Evolutionary conservation across 2,888 invertebrate genomes (phyloP), one percentile per base, ranked within the genome.

Genomic region (Oligia strigilis): DNA sequence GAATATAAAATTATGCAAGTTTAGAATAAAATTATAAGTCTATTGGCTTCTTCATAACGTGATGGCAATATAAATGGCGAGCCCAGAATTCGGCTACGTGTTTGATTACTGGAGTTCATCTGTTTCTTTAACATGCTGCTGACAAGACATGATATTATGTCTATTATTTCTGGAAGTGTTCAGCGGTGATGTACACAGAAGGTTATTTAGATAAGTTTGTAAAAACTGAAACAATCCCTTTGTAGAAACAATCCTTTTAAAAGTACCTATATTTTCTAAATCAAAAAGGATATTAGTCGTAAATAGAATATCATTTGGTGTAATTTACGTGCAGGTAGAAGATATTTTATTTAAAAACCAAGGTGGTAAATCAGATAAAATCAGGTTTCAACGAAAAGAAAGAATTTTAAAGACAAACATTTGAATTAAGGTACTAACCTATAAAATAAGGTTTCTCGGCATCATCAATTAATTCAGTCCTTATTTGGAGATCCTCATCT

Each of bases 401-500:
- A 4, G 9, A 55, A 55, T 36, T 17, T 4, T 13, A 17, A 0
- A 17, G 0, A 19, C 23, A 67, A 75, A 58, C 40, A 64, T 65
- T 49, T 40, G 9, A 64, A 93, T 2, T 40, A 40, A 0, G n/a
- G 40, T 43, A 72, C 94, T 96, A 95, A 96, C 97, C 97, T 95
- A 93, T 87, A 93, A 94, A 95, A 80, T 93, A 93, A 6, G 92
- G 90, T 93, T 94, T 94, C 4, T 95, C 95, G 79, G 92, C 90
- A 89, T 93, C 93, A 46, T 92, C 90, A 3, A 94, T 89, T 77
- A 95, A 90, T 85, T 96, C 94, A 4, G 93, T 89, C 88, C 94
- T 95, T 6, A 88, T 88, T 81, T 95, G 93, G 13, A 97, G 94
- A 83, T 96, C 94, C 9, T 94, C 92, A 85, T 97, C 96, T 52